Evolutionary conservation across 2,797 vertebrate species (phyloP).

Genomic region (Anguilla anguilla): DNA sequence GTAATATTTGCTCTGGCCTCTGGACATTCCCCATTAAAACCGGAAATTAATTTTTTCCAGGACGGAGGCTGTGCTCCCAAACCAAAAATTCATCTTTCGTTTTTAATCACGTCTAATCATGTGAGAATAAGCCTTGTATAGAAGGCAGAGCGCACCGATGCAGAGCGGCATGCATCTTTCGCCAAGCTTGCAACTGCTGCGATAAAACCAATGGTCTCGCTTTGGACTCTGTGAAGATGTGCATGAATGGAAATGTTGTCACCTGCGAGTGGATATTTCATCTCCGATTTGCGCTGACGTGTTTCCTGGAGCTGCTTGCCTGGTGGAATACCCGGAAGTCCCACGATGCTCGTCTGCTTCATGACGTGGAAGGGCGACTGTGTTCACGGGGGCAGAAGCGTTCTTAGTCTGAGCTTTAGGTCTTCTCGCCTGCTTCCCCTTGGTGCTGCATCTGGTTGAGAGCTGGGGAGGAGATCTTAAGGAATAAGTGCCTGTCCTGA

Average conservation of each 20-base stretch:
- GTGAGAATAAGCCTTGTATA: conserved; percentile 64
- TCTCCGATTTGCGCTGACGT: not conserved
- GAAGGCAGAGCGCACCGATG: conserved; percentile 36
- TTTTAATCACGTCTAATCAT: conserved; percentile 53
- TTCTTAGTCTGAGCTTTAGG: not conserved
- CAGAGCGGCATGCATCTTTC: conserved; percentile 19
- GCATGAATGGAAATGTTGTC: not conserved
- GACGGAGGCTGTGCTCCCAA: not conserved
- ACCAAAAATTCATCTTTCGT: not conserved
- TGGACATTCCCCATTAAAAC: not conserved
- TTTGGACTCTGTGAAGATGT: not conserved
- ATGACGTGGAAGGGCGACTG: not conserved
- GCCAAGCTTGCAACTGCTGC: not conserved
- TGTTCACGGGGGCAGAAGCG: not conserved
- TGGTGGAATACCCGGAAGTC: not conserved
- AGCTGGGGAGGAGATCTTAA: not conserved
- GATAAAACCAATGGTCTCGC: conserved; percentile 48
- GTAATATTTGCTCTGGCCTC: not conserved
- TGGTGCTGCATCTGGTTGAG: not conserved
- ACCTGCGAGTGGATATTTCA: not conserved
- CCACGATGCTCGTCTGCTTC: not conserved
- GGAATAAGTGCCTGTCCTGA: conserved; percentile 12
- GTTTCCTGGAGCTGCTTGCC: not conserved
- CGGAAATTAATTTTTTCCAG: not conserved
- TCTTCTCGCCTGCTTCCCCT: not conserved